Conservation (phyloP, 2,888 invertebrate species). For the Drosophila acutilabella region DNA sequence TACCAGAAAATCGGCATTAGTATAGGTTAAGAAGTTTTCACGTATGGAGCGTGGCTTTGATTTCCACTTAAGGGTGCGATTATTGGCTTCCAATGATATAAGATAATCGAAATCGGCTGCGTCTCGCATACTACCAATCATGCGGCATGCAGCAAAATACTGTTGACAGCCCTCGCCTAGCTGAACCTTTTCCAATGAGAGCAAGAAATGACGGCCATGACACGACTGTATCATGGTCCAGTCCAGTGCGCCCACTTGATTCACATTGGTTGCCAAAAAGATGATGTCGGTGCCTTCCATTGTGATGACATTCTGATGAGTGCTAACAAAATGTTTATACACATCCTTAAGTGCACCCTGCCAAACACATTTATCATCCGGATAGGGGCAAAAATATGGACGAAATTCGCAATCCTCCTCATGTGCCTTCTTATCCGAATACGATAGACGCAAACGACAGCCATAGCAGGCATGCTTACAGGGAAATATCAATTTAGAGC, state of each 20-base stretch:
- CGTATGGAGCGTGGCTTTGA: constrained; percentile 98
- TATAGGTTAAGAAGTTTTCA: constrained; percentile 98
- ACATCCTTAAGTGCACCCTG: constrained; percentile 99
- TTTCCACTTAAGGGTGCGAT: constrained; percentile 89
- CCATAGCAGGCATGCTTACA: constrained; percentile 99
- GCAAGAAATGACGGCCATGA: constrained; percentile 99
- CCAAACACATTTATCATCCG: constrained; percentile 99
- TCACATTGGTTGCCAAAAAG: constrained; percentile 99
- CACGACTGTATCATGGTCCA: constrained; percentile 99
- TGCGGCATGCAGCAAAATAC: constrained; percentile 98
- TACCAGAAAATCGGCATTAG: constrained; percentile 98
- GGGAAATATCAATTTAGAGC: constrained; percentile 98
- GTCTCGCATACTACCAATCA: constrained; percentile 99
- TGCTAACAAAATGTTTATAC: constrained; percentile 98
- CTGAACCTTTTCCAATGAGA: constrained; percentile 99
- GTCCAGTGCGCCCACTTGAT: constrained; percentile 99
- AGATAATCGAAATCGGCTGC: constrained; percentile 99
- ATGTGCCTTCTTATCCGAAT: constrained; percentile 98
- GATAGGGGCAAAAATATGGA: constrained; percentile 99
- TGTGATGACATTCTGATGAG: constrained; percentile 98
- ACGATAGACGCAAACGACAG: constrained; percentile 94
- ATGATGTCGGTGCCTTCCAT: constrained; percentile 99
- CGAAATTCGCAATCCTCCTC: constrained; percentile 99
- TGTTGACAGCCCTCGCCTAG: constrained; percentile 98
- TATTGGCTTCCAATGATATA: constrained; percentile 89